Evolutionary conservation across 2,797 vertebrate genomes (phyloP).

Genomic region (Octomys mimax): DNA sequence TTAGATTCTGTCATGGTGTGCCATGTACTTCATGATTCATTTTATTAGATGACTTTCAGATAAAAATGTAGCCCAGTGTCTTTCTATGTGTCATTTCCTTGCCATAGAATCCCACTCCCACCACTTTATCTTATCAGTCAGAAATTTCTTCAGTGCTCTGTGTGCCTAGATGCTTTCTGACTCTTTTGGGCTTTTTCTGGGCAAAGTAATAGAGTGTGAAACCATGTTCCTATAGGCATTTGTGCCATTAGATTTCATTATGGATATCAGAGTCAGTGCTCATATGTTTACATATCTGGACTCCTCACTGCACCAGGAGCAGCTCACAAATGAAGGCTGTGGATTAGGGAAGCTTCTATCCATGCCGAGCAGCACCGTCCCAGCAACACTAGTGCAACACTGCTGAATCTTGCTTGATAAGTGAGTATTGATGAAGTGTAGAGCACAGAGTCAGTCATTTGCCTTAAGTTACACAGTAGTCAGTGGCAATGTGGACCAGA

Average conservation of each 20-base stretch:
- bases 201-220: constrained; percentile 29
- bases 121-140: neutral
- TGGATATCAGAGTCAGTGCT: neutral
- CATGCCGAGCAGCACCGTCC: neutral
- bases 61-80: neutral
- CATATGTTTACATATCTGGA: neutral
- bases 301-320: neutral
- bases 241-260: neutral
- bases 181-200: neutral
- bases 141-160: neutral
- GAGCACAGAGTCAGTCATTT: neutral
- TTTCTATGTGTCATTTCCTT: neutral
- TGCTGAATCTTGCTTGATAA: neutral
- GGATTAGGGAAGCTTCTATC: neutral
- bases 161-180: neutral
- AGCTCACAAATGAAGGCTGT: neutral
- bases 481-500: neutral
- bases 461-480: neutral
- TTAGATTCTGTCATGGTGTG: neutral
- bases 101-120: neutral
- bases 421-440: neutral
- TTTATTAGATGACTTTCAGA: neutral
- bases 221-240: neutral
- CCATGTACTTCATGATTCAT: neutral
- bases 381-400: neutral